phyloP scores from a whole-genome alignment of 2,888 invertebrate genomes.

The Hermaeophaga mercurialis region DNA sequence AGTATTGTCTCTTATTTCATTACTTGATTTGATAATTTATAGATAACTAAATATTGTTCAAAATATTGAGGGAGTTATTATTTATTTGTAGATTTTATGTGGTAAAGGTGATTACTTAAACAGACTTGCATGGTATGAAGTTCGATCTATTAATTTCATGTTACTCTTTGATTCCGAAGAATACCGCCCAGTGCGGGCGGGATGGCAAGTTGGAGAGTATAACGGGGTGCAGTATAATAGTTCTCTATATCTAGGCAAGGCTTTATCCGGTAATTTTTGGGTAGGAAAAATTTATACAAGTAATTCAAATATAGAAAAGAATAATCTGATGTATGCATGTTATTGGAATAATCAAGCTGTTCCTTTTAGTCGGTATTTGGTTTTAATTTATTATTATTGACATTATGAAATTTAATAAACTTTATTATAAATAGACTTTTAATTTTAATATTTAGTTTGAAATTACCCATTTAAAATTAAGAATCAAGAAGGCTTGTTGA shows the following conservation, averaged over 20 bases:
- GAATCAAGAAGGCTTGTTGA: too few species aligned
- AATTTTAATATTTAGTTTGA: too few species aligned
- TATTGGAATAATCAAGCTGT: neutral
- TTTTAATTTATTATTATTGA: too few species aligned
- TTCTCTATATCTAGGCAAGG: constrained; percentile 3
- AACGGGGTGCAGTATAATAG: neutral
- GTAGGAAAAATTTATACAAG: constrained; percentile 10
- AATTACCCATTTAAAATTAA: too few species aligned
- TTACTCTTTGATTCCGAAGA: constrained; percentile 5
- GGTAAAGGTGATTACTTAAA: constrained; percentile 7
- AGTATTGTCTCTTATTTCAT: too few species aligned
- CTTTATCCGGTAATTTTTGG: neutral
- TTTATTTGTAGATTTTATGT: constrained; percentile 13
- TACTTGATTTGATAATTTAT: too few species aligned
- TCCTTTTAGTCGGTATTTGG: too few species aligned
- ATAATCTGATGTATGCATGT: neutral
- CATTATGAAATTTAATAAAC: too few species aligned
- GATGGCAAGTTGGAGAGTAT: constrained; percentile 6
- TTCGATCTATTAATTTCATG: neutral
- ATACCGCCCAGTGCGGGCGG: constrained; percentile 4
- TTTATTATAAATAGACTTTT: too few species aligned
- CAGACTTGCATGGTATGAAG: neutral
- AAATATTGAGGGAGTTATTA: too few species aligned
- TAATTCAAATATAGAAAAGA: neutral
- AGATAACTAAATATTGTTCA: too few species aligned